Base-by-base conservation (phyloP, 2,888 invertebrate species). In the Drosophila pseudotakahashii region DNA sequence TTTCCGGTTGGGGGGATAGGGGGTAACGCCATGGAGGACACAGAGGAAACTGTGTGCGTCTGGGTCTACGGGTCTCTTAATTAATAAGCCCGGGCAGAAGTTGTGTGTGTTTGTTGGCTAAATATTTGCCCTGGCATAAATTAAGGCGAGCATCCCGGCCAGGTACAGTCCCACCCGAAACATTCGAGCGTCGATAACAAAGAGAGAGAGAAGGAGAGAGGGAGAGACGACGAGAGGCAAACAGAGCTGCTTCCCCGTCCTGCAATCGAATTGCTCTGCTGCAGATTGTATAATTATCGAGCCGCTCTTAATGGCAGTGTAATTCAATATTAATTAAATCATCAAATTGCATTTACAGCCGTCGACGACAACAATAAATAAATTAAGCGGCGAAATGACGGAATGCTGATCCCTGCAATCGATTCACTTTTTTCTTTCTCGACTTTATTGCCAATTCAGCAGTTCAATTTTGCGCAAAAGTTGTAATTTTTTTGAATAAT, bases 311-410 rank as follows among this genome's bases (percentile, higher is more conserved):
- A 64, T 71, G 58, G 61, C 53, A 62, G 54, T 82, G 82, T 79
- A 82, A 82, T 82, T 86, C 64, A 86, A 86, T 82, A 83, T 86
- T 80, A 82, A 82, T 82, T 86, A 81, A 82, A 83, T 79, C 84
- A 82, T 86, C 83, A 79, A 83, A 79, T 83, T 83, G 77, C 77
- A 85, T 67, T 70, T 77, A 73, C 45, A 74, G 69, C 52, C 55
- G 53, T 53, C 69, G 74, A 66, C 69, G 74, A 66, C 68, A 77
- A 82, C 76, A 81, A 85, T 85, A 86, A 69, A 83, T 80, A 81
- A 84, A 84, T 84, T 76, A 79, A 79, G 70, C 64, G 68, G 61
- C 68, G 58, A 53, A 61, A 62, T 66, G 68, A 75, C 62, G 84
- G 73, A 81, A 73, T 82, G 82, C 82, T 82, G 82, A 82, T 78